Conservation (phyloP, 2,797 vertebrate genomes). For the Phalanger gymnotis region DNA sequence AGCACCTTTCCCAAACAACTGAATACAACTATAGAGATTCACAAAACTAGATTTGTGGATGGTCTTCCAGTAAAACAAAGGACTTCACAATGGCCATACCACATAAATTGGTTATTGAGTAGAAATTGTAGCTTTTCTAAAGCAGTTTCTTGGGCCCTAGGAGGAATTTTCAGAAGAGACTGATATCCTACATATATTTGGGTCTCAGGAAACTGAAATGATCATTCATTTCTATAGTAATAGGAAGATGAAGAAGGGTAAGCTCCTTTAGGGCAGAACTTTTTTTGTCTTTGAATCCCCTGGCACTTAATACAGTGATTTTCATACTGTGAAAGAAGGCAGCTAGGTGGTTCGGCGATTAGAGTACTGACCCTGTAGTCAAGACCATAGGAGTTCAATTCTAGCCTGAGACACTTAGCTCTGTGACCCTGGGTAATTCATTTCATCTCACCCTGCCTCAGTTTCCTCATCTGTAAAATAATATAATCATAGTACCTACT, state of each 20-base stretch:
- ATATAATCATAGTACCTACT: background rate
- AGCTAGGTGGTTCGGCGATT: no score
- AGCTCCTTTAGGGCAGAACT: no score
- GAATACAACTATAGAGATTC: background rate
- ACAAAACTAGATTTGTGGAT: background rate
- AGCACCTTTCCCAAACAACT: slow-evolving; percentile 46
- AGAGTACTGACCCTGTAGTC: no score
- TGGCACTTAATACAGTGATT: no score
- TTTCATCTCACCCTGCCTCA: background rate
- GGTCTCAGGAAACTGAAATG: background rate
- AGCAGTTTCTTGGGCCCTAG: background rate
- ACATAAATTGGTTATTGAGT: background rate
- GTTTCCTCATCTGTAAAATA: background rate
- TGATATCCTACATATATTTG: background rate
- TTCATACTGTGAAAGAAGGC: no score
- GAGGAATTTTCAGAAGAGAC: background rate
- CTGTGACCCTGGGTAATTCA: no score
- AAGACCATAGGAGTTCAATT: no score
- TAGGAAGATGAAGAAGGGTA: background rate
- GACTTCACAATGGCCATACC: background rate
- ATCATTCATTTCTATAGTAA: background rate
- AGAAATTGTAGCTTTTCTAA: background rate
- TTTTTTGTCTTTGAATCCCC: no score
- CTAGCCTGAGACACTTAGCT: no score
- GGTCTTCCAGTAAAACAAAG: background rate